phyloP scores from a whole-genome alignment of 2,888 invertebrate species.

The Sialis lutaria region DNA sequence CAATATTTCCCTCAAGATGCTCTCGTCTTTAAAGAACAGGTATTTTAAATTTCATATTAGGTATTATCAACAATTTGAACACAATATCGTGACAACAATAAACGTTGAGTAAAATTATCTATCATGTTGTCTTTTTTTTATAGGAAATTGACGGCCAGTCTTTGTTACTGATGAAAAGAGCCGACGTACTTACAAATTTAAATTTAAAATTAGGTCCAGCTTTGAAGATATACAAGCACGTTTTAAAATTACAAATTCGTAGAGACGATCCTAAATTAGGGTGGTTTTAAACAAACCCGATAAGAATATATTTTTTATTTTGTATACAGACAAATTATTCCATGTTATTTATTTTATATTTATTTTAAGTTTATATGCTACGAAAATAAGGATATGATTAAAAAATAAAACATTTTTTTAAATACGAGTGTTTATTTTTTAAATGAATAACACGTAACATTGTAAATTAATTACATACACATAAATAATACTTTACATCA shows the following conservation, averaged over 20 bases:
- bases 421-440: not conserved
- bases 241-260: constrained; percentile 63
- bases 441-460: not conserved
- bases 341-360: too few relatives aligned
- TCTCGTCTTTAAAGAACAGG: constrained; percentile 65
- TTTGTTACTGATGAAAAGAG: constrained; percentile 63
- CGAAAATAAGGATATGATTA: not conserved
- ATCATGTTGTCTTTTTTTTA: constrained; percentile 15
- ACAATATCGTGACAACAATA: constrained; percentile 1
- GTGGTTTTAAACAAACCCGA: constrained; percentile 35
- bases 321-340: not conserved
- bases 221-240: constrained; percentile 64
- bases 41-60: constrained; percentile 3
- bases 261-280: constrained; percentile 54
- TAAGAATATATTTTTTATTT: not conserved
- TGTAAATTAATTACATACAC: not conserved
- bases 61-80: constrained; percentile 3
- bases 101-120: not conserved
- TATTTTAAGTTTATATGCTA: too few relatives aligned
- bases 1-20: constrained; percentile 68
- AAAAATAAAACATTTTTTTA: not conserved
- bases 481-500: not conserved
- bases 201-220: constrained; percentile 77
- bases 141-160: constrained; percentile 88
- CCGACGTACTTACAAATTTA: constrained; percentile 68